phyloP scores from a whole-genome alignment of 1,140 invertebrate species.

The Calosoma granatense region DNA sequence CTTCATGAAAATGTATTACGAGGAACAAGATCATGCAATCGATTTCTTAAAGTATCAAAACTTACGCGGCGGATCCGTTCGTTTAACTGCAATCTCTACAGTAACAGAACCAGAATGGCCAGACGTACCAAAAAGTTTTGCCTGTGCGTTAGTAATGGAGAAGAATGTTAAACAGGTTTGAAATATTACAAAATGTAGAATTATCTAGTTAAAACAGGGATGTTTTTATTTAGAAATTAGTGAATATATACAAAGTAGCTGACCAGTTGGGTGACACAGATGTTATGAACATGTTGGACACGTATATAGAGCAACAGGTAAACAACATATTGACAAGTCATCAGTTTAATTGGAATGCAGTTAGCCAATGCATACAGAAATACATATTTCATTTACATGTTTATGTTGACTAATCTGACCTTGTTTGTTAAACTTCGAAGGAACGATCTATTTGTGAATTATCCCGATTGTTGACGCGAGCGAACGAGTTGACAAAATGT shows the following conservation, averaged over 20 bases:
- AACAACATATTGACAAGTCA: too few relatives aligned
- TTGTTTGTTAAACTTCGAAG: too few relatives aligned
- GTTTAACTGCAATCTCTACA: slow-evolving; percentile 40
- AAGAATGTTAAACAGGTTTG: slow-evolving; percentile 59
- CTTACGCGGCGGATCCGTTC: slow-evolving; percentile 62
- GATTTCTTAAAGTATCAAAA: slow-evolving; percentile 69
- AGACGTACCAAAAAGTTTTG: slow-evolving; percentile 53
- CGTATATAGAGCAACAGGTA: background rate
- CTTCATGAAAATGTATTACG: slow-evolving; percentile 59
- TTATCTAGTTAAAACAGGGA: background rate
- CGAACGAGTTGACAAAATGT: slow-evolving; percentile 17
- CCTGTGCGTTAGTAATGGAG: slow-evolving; percentile 59
- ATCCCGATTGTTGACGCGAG: slow-evolving; percentile 17
- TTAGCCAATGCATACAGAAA: too few relatives aligned
- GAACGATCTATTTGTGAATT: slow-evolving; percentile 25
- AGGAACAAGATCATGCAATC: slow-evolving; percentile 68
- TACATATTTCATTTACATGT: too few relatives aligned
- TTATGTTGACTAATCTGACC: too few relatives aligned
- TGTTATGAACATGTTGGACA: background rate
- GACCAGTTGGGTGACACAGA: background rate
- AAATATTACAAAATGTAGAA: background rate
- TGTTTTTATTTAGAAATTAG: background rate
- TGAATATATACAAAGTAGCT: background rate
- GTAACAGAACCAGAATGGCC: slow-evolving; percentile 50
- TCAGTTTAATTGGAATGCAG: too few relatives aligned